phyloP scores from a whole-genome alignment of 2,888 invertebrate species.

The Athalia rosae region DNA sequence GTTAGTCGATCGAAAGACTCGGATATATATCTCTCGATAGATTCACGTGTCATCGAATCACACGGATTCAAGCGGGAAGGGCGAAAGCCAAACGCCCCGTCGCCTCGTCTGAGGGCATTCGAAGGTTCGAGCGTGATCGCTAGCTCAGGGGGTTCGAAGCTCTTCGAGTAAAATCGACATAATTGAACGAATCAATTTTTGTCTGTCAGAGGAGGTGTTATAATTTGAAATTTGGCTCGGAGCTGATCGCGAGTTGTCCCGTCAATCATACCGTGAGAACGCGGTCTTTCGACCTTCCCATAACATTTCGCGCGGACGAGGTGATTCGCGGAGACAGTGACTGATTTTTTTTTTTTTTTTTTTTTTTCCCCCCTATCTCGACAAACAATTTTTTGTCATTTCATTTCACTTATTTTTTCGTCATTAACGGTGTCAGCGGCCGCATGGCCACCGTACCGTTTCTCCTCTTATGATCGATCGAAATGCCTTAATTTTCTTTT shows the following conservation, averaged over 20 bases:
- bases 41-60: too few species aligned
- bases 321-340: conserved; percentile 15
- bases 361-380: neutral
- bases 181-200: conserved; percentile 36
- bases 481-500: neutral
- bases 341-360: conserved; percentile 15
- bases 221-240: conserved; percentile 26
- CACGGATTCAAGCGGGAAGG: too few species aligned
- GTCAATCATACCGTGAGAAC: conserved; percentile 19
- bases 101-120: too few species aligned
- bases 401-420: neutral
- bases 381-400: neutral
- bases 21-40: too few species aligned
- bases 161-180: conserved; percentile 1
- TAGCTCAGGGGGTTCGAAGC: neutral
- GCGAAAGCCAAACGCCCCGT: too few species aligned
- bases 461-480: neutral
- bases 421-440: neutral
- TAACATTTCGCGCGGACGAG: neutral
- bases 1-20: conserved; percentile 2
- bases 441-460: neutral
- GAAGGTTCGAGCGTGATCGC: neutral
- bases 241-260: conserved; percentile 24
- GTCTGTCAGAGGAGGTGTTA: conserved; percentile 8
- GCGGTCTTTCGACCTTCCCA: neutral